Conservation (phyloP, 2,797 vertebrate genomes). For the Amblyraja radiata region DNA sequence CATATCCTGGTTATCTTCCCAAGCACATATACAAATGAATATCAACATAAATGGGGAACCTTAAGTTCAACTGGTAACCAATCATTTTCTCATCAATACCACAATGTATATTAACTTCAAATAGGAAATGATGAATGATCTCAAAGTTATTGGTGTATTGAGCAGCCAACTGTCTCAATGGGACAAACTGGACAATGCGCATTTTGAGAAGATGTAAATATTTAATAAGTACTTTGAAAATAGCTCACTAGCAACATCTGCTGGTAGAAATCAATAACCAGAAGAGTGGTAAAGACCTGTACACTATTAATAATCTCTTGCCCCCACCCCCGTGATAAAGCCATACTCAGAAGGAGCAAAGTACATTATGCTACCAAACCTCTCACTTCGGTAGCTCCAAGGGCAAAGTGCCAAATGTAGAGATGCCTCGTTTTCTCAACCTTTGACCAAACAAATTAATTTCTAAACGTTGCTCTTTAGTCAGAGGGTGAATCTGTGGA, state of each 20-base stretch:
- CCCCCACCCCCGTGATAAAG: background rate
- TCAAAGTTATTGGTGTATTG: background rate
- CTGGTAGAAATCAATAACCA: background rate
- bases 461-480: background rate
- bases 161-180: background rate
- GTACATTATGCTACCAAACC: background rate
- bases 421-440: background rate
- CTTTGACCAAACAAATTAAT: background rate
- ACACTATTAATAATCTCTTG: no score
- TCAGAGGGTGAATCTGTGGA: no score
- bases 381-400: background rate
- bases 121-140: background rate
- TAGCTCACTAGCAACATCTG: slow-evolving; percentile 26
- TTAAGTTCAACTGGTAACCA: background rate
- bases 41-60: background rate
- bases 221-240: slow-evolving; percentile 4
- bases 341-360: background rate
- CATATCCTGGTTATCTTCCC: background rate
- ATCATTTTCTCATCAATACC: no score
- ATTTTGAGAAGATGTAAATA: background rate
- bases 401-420: background rate
- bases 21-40: background rate
- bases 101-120: background rate
- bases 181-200: background rate
- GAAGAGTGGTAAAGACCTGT: background rate